Base-by-base conservation (phyloP, 1,140 invertebrate genomes). In the Vollenhovia emeryi region DNA sequence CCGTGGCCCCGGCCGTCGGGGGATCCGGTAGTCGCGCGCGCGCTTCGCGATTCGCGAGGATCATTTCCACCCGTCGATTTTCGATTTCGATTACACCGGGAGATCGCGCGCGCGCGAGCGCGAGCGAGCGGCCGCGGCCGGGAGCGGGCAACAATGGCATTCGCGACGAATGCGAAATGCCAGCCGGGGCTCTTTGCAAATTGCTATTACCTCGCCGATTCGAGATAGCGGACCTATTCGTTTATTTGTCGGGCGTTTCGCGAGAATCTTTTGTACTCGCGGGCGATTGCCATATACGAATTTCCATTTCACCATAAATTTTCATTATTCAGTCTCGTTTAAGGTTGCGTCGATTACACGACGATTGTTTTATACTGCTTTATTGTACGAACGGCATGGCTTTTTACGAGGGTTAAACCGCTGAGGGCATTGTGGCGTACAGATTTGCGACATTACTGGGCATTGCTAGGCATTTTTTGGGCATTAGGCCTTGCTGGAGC, bases 1-100 rank as follows among this genome's bases (percentile, higher is more conserved):
- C 92, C 91, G 84, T 91, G n/a, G 87, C 86, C 82, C 62, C 89
- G 71, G 69, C 88, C 88, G 88, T 87, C 89, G 60, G 90, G n/a
- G 90, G 92, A 92, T 92, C 90, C 92, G 92, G 92, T 92, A 93
- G 92, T 93, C 92, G 91, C 88, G 91, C 89, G 88, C 87, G 90
- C n/a, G n/a, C n/a, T n/a, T 91, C 91, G 87, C 85, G 86, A 57
- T 86, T 88, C 89, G 83, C 69, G 82, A 60, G 50, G 60, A 87
- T 86, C 80, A 48, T 83, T 75, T 87, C 86, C 80, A 62, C 74
- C 55, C 76, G 82, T 80, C 88, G 88, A 80, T 90, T 90, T 88
- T 88, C 86, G 74, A 90, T 90, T 90, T 86, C 84, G 86, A 90
- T 88, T 86, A 85, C 48, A 69, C 82, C 60, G 30, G 30, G 71